phyloP scores from a whole-genome alignment of 2,113 vertebrate genomes.

The Cynopterus brachyotis region DNA sequence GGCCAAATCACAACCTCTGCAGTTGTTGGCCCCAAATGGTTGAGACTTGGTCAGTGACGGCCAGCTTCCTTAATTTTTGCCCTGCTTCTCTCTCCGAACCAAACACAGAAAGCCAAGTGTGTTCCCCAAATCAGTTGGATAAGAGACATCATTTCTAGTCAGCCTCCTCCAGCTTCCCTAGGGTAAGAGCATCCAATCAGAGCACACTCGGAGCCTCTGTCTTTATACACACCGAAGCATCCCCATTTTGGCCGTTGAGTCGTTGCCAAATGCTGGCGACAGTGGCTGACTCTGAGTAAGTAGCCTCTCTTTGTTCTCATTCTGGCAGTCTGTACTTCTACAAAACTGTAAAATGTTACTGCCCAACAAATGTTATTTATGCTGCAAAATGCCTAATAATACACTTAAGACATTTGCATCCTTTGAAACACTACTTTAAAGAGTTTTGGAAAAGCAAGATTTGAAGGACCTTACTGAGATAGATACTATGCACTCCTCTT shows the following conservation, averaged over 20 bases:
- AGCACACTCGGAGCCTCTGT: background rate
- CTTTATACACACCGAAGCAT: background rate
- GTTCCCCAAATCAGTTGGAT: background rate
- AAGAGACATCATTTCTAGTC: rapidly evolving
- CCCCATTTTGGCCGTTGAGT: background rate
- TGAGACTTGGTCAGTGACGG: too few relatives aligned
- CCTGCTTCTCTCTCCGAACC: background rate
- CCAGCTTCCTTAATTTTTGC: background rate
- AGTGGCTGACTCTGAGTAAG: background rate
- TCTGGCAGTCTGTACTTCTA: background rate
- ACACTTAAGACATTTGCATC: background rate
- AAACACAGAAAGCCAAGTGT: background rate
- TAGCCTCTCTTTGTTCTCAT: background rate
- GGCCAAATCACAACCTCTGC: background rate
- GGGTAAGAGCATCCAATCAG: background rate
- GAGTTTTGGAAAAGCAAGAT: background rate
- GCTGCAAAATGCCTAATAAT: background rate
- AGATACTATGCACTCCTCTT: background rate
- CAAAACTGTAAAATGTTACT: background rate
- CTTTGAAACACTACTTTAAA: background rate
- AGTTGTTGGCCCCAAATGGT: too few relatives aligned
- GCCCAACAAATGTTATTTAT: background rate
- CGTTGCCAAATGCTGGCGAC: background rate
- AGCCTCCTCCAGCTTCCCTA: background rate
- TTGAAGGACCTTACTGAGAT: background rate